Evolutionary conservation across 2,888 invertebrate species (phyloP).

Genomic region (Nomada ruficornis): DNA sequence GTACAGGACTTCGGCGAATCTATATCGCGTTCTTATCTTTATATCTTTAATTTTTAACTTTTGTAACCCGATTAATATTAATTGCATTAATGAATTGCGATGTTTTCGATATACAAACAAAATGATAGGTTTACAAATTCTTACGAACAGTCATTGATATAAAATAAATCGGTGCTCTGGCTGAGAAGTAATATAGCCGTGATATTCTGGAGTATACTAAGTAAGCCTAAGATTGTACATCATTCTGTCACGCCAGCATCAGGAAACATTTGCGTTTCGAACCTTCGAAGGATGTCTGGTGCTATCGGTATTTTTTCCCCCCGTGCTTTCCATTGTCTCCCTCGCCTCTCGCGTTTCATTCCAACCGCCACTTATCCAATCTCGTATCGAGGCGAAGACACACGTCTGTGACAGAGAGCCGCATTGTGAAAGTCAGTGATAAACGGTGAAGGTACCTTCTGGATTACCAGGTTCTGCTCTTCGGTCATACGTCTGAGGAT

Average conservation of each 20-base stretch:
- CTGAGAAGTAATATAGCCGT: too few species aligned
- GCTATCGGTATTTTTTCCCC: slow-evolving; percentile 3
- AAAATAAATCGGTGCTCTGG: too few species aligned
- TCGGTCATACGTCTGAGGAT: slow-evolving; percentile 56
- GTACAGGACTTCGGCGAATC: neutral
- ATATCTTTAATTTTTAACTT: too few species aligned
- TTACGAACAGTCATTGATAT: too few species aligned
- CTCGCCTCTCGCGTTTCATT: neutral
- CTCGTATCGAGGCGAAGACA: slow-evolving; percentile 39
- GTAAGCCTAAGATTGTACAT: slow-evolving; percentile 56
- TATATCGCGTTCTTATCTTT: too few species aligned
- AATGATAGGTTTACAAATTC: too few species aligned
- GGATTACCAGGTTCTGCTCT: slow-evolving; percentile 67
- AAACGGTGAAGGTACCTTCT: slow-evolving; percentile 55
- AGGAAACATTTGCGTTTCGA: slow-evolving; percentile 48
- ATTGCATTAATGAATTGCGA: too few species aligned
- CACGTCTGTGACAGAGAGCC: slow-evolving; percentile 13
- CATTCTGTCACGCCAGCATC: slow-evolving; percentile 61
- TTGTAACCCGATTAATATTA: too few species aligned
- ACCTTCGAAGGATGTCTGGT: slow-evolving; percentile 27
- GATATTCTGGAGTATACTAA: too few species aligned
- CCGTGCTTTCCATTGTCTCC: neutral
- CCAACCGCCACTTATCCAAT: slow-evolving; percentile 37
- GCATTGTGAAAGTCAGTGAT: slow-evolving; percentile 60
- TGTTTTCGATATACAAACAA: too few species aligned